Percentiles rank a stretch among this genome's conserved stretches.
These are phyloP conservation scores for Omphaloscelis lunosa DNA, from an alignment of 2,888 invertebrate species.

Conservation along the genomic window DNA sequence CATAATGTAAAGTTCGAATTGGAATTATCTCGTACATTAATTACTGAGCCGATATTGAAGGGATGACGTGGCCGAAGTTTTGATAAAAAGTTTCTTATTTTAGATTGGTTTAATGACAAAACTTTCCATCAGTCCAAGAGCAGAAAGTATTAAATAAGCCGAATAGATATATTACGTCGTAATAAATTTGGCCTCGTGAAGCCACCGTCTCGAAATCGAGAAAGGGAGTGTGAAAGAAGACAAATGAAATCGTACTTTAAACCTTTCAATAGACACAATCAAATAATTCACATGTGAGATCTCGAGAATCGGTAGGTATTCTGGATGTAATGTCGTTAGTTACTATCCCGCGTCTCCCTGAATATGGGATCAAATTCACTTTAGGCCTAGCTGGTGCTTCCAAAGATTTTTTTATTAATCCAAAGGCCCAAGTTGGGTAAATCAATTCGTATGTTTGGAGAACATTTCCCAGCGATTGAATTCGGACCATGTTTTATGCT, in stretches of 20 bases:
- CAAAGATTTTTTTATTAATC: conserved; percentile 43
- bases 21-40: conserved; percentile 38
- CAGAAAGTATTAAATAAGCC: conserved; percentile 11
- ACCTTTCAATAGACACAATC: conserved; percentile 53
- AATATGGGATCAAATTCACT: conserved; percentile 42
- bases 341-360: conserved; percentile 20
- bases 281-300: conserved; percentile 40
- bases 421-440: conserved; percentile 57
- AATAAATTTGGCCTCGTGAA: conserved; percentile 27
- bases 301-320: conserved; percentile 49
- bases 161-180: conserved; percentile 10
- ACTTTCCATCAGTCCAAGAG: conserved; percentile 22
- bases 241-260: conserved; percentile 37
- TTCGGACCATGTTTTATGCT: conserved; percentile 40
- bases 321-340: conserved; percentile 57
- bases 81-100: conserved; percentile 41
- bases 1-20: conserved; percentile 25
- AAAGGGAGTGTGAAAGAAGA: conserved; percentile 20
- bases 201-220: conserved; percentile 8
- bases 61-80: conserved; percentile 26
- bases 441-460: conserved; percentile 60
- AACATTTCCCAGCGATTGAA: conserved; percentile 49
- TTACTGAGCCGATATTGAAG: conserved; percentile 44
- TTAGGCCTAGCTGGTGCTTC: conserved; percentile 24
- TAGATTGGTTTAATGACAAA: conserved; percentile 40